These are phyloP conservation scores for Ginglymostoma cirratum DNA, from an alignment of 2,113 vertebrate genomes.

Conservation along the genomic window DNA sequence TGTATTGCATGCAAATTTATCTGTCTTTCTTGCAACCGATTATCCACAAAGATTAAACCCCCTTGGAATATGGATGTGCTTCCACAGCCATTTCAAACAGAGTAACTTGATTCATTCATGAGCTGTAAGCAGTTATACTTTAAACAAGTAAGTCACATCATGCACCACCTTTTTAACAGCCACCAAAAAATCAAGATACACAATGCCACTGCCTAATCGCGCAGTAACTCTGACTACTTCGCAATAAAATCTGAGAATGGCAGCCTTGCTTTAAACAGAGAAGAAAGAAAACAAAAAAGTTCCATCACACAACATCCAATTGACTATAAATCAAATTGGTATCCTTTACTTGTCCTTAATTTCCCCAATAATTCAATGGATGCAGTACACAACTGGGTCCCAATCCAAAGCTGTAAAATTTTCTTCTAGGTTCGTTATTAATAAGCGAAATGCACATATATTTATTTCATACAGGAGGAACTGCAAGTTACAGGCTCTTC, in stretches of 20 bases:
- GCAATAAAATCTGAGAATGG: background rate
- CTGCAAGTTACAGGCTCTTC: background rate
- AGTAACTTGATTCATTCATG: background rate
- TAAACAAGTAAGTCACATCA: background rate
- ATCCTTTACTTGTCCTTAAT: background rate
- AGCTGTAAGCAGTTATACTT: background rate
- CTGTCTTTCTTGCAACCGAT: background rate
- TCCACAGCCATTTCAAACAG: background rate
- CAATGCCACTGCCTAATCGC: background rate
- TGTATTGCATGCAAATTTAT: background rate
- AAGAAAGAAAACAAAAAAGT: background rate
- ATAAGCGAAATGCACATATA: background rate
- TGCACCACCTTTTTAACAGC: background rate
- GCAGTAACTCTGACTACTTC: background rate
- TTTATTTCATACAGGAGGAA: background rate
- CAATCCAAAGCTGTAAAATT: background rate
- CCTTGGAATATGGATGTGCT: background rate
- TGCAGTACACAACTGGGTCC: background rate
- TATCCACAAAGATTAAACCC: background rate
- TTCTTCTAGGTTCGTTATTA: background rate
- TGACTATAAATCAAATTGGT: background rate
- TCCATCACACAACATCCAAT: background rate
- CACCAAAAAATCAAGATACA: background rate
- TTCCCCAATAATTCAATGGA: background rate
- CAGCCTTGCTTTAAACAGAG: background rate